A percentile compares a stretch with the other conserved stretches of the same genome.
phyloP scores from a whole-genome alignment of 2,797 vertebrate species.

The Cynodonichthys magdalenae region DNA sequence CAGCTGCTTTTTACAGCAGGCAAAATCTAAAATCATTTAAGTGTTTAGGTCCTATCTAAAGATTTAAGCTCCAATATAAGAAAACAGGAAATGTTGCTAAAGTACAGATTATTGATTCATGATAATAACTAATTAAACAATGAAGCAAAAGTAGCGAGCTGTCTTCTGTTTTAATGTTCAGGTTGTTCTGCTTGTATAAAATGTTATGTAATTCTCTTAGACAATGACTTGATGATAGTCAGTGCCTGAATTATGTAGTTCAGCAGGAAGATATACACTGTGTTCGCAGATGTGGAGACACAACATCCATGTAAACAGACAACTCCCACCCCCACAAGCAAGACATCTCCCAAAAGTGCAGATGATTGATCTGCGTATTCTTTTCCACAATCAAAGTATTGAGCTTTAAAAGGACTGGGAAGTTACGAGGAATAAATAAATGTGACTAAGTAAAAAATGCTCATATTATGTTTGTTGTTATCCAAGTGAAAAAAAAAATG shows the following conservation, averaged over 20 bases:
- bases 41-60: conserved; percentile 8
- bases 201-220: conserved; percentile 24
- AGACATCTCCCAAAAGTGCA: conserved; percentile 27
- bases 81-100: background rate
- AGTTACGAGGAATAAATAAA: conserved; percentile 14
- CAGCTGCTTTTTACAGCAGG: background rate
- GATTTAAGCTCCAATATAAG: conserved; percentile 20
- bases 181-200: conserved; percentile 7
- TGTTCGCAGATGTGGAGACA: conserved; percentile 41
- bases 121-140: background rate
- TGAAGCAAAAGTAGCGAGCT: conserved; percentile 1
- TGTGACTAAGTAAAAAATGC: conserved; percentile 1
- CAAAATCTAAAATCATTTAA: background rate
- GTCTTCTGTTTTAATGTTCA: background rate
- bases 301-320: conserved; percentile 49
- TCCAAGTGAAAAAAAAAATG: conserved; percentile 17
- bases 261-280: conserved; percentile 26
- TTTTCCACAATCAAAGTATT: conserved; percentile 17
- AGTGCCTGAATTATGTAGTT: conserved; percentile 49
- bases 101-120: background rate
- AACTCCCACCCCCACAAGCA: conserved; percentile 46
- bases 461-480: conserved; percentile 20
- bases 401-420: conserved; percentile 6
- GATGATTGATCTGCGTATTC: conserved; percentile 25
- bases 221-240: conserved; percentile 31